phyloP scores from a whole-genome alignment of 2,113 vertebrate species.

The Vimba vimba region DNA sequence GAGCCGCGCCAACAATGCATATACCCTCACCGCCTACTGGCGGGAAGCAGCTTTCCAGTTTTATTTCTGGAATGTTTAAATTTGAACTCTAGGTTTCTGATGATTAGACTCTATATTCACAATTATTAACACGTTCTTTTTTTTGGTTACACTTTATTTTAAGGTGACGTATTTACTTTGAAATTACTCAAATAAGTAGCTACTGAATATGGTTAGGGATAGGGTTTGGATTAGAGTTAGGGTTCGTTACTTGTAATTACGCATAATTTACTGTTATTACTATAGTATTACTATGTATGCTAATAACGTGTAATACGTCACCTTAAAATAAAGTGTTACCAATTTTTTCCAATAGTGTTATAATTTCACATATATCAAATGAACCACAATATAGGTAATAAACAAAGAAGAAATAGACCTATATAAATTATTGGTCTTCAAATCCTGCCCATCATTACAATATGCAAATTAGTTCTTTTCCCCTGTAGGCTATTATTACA shows the following conservation, averaged over 20 bases:
- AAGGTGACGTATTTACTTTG: no score
- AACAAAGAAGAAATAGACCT: not conserved
- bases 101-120: not conserved
- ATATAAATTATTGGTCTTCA: not conserved
- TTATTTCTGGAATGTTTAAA: not conserved
- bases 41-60: not conserved
- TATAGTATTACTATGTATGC: no score
- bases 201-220: no score
- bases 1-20: conserved; percentile 9
- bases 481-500: not conserved
- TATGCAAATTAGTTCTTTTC: not conserved
- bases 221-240: no score
- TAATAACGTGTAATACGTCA: no score
- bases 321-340: no score
- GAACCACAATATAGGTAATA: not conserved
- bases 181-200: no score
- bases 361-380: not conserved
- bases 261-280: no score
- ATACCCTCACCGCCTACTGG: conserved; percentile 19
- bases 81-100: not conserved
- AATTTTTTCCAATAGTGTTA: no score
- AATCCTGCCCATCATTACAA: not conserved
- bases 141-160: no score
- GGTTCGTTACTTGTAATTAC: no score
- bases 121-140: no score